Evolutionary conservation across 2,888 invertebrate genomes (phyloP), one percentile per base, ranked within the genome.

Genomic region (Plebejus anna): DNA sequence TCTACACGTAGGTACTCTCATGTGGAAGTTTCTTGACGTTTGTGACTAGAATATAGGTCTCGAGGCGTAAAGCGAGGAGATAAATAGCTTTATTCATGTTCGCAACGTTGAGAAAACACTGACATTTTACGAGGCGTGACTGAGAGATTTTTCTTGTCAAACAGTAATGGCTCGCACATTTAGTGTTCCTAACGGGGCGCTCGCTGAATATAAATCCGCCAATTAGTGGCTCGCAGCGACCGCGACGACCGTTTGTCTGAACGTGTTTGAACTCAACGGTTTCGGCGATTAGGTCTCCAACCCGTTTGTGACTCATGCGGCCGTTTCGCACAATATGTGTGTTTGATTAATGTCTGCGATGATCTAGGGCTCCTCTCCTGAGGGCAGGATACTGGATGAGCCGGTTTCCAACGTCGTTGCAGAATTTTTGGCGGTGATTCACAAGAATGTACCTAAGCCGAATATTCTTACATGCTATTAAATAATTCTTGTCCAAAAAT

Each of bases 221-320:
- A 82, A 82, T 83, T 82, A 83, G 80, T 77, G 75, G 77, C 79
- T 76, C 75, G 71, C 76, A 78, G 78, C 75, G 77, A 79, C 77
- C 79, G 79, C 77, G 80, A 77, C 81, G 82, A 80, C 81, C 81
- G 81, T 81, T 79, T 80, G 83, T 81, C 82, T 82, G 81, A 80
- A 80, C 77, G 78, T 76, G 80, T 81, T 82, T 81, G 79, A 82
- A 83, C 82, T 82, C 81, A 82, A 83, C 83, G 83, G 82, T 83
- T 84, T 82, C 79, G 82, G 82, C 79, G 82, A 82, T 89, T 85
- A 84, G 85, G 84, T 83, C 82, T 81, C 81, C 81, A 81, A 81
- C 82, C 82, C 79, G 82, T 80, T 79, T 79, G 80, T 91, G 91
- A 92, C 82, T 92, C 91, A 91, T 82, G 82, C 87, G 89, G 84